Evolutionary conservation across 2,113 vertebrate species (phyloP), one percentile per base, ranked within the genome.

Genomic region (Carassius carassius): DNA sequence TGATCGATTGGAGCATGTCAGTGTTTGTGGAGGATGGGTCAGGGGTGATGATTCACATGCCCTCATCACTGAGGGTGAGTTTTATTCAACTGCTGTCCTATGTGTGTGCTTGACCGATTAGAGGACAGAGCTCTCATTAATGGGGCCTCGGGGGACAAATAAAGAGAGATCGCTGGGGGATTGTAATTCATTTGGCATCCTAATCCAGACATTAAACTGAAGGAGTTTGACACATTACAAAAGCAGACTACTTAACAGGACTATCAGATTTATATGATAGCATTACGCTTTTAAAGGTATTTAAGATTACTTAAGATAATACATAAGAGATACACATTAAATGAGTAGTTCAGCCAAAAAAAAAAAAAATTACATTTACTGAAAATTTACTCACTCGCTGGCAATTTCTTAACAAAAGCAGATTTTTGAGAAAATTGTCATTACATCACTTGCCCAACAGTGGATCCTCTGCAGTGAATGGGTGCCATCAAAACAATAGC

Each of bases 151-250:
- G 75, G 84, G 78, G 86, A 83, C 5, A 17, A 32, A 58, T 49
- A 32, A 58, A 47, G 70, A 56, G 29, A 83, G 62, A 83, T 72
- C 56, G 54, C 78, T 74, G 58, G 41, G 65, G 75, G 83, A 84
- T 82, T 83, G 60, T 86, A 87, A 88, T 89, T 89, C 86, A 90
- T 88, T 88, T 88, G 85, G 70, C 86, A 89, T 87, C 85, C 83
- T 77, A 85, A 89, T 91, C 86, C 87, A 84, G 58, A 82, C 81
- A 84, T 82, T 81, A 81, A 62, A 88, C 76, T 78, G 58, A 84
- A 80, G 49, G 80, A 47, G 60, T 70, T 35, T 86, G 77, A 75
- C 87, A 85, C 63, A 29, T 86, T 84, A 81, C 75, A 87, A 78
- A 85, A 82, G 72, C 49, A 51, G 14, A 16, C 51, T 62, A 84